Evolutionary conservation across 37 sponge, comb jelly and placozoan genomes (phyloP).

Genomic region (Geodia barretti): DNA sequence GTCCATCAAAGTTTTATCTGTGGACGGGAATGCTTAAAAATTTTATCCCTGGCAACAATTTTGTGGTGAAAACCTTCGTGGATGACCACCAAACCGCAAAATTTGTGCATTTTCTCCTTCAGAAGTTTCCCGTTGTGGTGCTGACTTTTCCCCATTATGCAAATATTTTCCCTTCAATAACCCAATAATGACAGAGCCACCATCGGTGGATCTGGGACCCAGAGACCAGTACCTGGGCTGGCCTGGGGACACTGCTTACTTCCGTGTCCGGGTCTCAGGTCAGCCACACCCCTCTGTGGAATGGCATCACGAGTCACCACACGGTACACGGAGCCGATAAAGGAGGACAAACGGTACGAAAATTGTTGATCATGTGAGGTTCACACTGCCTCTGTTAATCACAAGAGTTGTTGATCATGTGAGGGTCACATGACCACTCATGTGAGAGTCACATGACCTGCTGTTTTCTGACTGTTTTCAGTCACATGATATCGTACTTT

Average conservation of each 20-base stretch:
- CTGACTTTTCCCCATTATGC: too few relatives aligned
- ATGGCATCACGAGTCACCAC: neutral
- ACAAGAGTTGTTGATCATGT: neutral
- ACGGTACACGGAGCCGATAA: neutral
- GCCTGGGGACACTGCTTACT: neutral
- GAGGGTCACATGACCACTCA: neutral
- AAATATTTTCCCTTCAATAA: too few relatives aligned
- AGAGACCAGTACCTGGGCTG: neutral
- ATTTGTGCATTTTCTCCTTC: too few relatives aligned
- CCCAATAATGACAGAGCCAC: too few relatives aligned
- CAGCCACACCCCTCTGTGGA: neutral
- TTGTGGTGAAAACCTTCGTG: too few relatives aligned
- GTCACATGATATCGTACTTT: slow-evolving; percentile 1
- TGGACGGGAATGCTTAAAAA: too few relatives aligned
- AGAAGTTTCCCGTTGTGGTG: too few relatives aligned
- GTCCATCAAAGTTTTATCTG: too few relatives aligned
- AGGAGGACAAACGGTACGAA: neutral
- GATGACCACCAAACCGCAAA: too few relatives aligned
- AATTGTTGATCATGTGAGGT: neutral
- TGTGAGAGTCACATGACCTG: neutral
- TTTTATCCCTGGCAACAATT: too few relatives aligned
- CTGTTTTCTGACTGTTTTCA: neutral
- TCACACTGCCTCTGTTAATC: neutral
- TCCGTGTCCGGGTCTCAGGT: neutral
- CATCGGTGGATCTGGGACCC: neutral